Evolutionary conservation across 92 coral and sea anemone genomes (phyloP).

Genomic region (Epizoanthus illoricatus): DNA sequence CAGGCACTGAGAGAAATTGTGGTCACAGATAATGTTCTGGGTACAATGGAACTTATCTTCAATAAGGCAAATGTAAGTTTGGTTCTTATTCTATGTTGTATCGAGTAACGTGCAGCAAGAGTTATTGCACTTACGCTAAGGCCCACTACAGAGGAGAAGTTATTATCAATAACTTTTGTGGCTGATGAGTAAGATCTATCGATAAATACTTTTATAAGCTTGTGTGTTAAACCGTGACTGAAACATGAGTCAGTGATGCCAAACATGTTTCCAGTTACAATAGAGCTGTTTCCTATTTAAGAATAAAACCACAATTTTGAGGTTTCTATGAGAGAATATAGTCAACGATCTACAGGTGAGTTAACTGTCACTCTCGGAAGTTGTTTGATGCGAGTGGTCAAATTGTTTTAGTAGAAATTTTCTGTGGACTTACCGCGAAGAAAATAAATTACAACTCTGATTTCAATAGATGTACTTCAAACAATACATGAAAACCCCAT

Average conservation of each 20-base stretch:
- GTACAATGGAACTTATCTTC: constrained; percentile 87
- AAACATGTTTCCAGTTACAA: not conserved
- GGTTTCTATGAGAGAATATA: too few relatives aligned
- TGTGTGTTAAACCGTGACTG: not conserved
- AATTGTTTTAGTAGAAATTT: too few relatives aligned
- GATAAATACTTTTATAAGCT: too few relatives aligned
- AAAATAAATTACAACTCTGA: too few relatives aligned
- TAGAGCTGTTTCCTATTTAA: too few relatives aligned
- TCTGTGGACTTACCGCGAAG: too few relatives aligned
- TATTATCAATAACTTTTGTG: too few relatives aligned
- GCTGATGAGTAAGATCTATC: too few relatives aligned
- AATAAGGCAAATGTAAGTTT: constrained; percentile 82
- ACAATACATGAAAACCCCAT: too few relatives aligned
- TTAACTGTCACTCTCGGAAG: not conserved
- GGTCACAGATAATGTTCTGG: constrained; percentile 68
- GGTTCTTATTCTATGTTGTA: not conserved
- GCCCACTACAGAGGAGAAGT: not conserved
- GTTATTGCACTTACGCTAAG: not conserved
- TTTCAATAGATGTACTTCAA: too few relatives aligned
- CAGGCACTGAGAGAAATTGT: constrained; percentile 72
- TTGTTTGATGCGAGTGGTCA: not conserved
- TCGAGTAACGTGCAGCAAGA: not conserved
- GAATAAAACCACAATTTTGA: too few relatives aligned
- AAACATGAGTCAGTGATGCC: not conserved
- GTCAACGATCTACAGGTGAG: not conserved